phyloP scores from a whole-genome alignment of 2,888 invertebrate species.

The Athrips mouffetella region DNA sequence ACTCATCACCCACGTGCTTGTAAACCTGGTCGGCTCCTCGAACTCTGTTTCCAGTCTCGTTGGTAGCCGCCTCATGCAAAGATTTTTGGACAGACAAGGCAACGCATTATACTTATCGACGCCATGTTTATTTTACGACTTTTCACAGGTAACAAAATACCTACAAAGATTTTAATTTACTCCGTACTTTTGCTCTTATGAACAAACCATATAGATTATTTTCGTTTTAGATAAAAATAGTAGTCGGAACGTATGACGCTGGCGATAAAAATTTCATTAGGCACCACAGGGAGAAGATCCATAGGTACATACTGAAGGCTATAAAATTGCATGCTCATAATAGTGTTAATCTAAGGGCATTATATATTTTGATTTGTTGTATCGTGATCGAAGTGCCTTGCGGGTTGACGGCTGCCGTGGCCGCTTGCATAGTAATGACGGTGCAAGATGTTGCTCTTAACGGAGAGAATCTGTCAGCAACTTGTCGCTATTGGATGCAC shows the following conservation, averaged over 20 bases:
- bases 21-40: constrained; percentile 62
- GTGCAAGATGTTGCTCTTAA: constrained; percentile 77
- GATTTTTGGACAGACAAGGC: constrained; percentile 74
- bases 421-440: constrained; percentile 78
- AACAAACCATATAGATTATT: neutral
- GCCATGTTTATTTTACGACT: constrained; percentile 69
- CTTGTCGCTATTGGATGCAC: constrained; percentile 74
- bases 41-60: constrained; percentile 68
- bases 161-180: too few species aligned
- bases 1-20: constrained; percentile 66
- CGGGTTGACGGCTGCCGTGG: constrained; percentile 77
- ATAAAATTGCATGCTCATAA: constrained; percentile 61
- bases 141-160: constrained; percentile 57
- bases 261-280: constrained; percentile 74
- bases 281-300: constrained; percentile 65
- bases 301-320: constrained; percentile 53
- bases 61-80: constrained; percentile 75
- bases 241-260: constrained; percentile 46
- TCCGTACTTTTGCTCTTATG: neutral
- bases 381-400: constrained; percentile 79
- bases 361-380: constrained; percentile 75
- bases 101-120: constrained; percentile 66
- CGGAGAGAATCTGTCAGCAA: constrained; percentile 44
- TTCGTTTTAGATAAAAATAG: constrained; percentile 59
- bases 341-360: constrained; percentile 71